Conservation (phyloP, 2,888 invertebrate genomes). For the Microdon myrmicae region DNA sequence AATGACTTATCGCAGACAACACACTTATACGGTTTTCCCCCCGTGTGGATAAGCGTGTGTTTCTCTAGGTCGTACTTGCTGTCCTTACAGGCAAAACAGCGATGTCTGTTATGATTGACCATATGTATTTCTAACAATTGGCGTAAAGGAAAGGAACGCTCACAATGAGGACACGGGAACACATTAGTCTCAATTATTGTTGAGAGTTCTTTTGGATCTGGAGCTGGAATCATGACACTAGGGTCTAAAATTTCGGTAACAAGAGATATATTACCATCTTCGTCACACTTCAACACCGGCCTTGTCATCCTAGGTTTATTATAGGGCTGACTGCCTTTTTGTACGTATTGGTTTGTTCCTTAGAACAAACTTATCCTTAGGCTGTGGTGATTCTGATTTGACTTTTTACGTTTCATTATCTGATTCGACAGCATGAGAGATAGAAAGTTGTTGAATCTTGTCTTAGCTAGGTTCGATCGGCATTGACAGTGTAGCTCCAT, state of each 20-base stretch:
- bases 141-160: slow-evolving; percentile 76
- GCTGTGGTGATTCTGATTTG: background rate
- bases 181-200: slow-evolving; percentile 71
- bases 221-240: slow-evolving; percentile 36
- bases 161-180: slow-evolving; percentile 76
- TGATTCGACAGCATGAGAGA: background rate
- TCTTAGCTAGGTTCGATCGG: too few species aligned
- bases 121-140: slow-evolving; percentile 77
- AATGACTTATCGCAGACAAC: slow-evolving; percentile 75
- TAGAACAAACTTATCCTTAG: slow-evolving; percentile 31
- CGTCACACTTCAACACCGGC: slow-evolving; percentile 61
- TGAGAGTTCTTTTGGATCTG: slow-evolving; percentile 58
- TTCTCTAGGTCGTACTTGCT: slow-evolving; percentile 76
- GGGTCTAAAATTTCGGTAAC: slow-evolving; percentile 64
- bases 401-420: background rate
- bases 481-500: slow-evolving; percentile 30
- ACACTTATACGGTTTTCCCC: slow-evolving; percentile 74
- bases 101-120: slow-evolving; percentile 72
- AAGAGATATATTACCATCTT: slow-evolving; percentile 63
- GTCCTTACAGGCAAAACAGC: slow-evolving; percentile 72
- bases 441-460: too few species aligned
- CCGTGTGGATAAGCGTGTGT: slow-evolving; percentile 73
- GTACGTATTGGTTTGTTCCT: slow-evolving; percentile 64
- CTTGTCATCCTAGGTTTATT: slow-evolving; percentile 61
- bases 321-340: slow-evolving; percentile 57